A percentile compares a stretch with the other conserved stretches of the same genome.
These are phyloP conservation scores for Tenthredo amoena DNA, from an alignment of 2,888 invertebrate genomes.

Conservation along the genomic window DNA sequence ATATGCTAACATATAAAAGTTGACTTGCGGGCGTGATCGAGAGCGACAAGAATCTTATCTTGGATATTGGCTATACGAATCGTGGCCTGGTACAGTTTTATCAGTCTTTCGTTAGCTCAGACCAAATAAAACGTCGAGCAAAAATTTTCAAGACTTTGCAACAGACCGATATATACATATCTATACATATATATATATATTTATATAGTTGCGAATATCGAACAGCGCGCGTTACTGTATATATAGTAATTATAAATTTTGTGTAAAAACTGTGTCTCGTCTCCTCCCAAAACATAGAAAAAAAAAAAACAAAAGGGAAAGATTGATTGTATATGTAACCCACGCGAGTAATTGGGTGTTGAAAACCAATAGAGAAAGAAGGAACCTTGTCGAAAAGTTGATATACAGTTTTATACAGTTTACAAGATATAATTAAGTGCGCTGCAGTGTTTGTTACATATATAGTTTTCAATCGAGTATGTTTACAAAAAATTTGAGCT, in stretches of 20 bases:
- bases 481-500: slow-evolving; percentile 46
- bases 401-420: not conserved
- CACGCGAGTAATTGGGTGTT: not conserved
- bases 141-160: not conserved
- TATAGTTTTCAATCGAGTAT: slow-evolving; percentile 12
- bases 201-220: too few relatives aligned
- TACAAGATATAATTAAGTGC: not conserved
- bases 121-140: not conserved
- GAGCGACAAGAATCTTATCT: slow-evolving; percentile 39
- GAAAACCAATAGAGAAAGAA: not conserved
- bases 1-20: not conserved
- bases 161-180: not conserved
- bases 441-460: slow-evolving; percentile 42
- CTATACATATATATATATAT: not conserved
- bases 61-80: slow-evolving; percentile 9
- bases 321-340: not conserved
- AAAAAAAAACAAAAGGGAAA: not conserved
- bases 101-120: slow-evolving; percentile 31
- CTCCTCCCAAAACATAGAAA: not conserved
- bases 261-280: not conserved
- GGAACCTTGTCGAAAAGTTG: not conserved
- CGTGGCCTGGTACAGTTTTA: not conserved
- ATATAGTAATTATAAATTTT: not conserved
- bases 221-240: too few relatives aligned
- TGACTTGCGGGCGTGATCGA: not conserved